Evolutionary conservation across 2,113 vertebrate genomes (phyloP), one percentile per base, ranked within the genome.

Genomic region (Apistogramma diplotaenia): DNA sequence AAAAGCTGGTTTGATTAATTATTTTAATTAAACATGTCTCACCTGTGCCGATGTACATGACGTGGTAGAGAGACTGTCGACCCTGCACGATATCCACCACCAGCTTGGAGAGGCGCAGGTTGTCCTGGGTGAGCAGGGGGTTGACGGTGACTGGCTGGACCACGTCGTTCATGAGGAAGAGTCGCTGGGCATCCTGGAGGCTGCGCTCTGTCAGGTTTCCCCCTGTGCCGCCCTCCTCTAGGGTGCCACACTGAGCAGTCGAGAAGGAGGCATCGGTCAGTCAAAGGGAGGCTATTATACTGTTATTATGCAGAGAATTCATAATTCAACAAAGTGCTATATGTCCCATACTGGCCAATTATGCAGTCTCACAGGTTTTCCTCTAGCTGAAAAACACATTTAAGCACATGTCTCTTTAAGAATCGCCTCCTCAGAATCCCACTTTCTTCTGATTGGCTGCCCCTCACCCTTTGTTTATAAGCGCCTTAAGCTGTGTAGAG

Each of bases 21-120:
- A 70, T 51, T 70, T 70, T 29, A n/a, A 51, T 51, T 51, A 13
- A 46, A 49, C 49, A 4, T n/a, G 43, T 31, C 65, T 87, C 92
- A 99, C 98, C 98, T 78, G 98, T 99, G 86, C 96, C 97, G 74
- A 99, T 95, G 89, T 99, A 99, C 88, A 99, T 96, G 93, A 98
- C 94, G 35, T 99, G 97, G 87, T 97, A 96, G 33, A 99, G 96
- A 25, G 91, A 87, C 58, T 98, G 96, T 35, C 94, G 93, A 80
- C 97, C 97, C 93, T 98, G 97, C 25, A 99, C 98, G 1, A 99
- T 95, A 86, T 99, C 98, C 78, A 99, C 98, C 8, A 93, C 97
- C 85, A 99, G 90, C 59, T 96, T 97, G 75, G 97, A 97, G 90
- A 98, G 97, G 70, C 98, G 96, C 61, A 96, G 94, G 83, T 95